phyloP scores from a whole-genome alignment of 2,797 vertebrate species.

The Poeciliopsis paucimaculata region DNA sequence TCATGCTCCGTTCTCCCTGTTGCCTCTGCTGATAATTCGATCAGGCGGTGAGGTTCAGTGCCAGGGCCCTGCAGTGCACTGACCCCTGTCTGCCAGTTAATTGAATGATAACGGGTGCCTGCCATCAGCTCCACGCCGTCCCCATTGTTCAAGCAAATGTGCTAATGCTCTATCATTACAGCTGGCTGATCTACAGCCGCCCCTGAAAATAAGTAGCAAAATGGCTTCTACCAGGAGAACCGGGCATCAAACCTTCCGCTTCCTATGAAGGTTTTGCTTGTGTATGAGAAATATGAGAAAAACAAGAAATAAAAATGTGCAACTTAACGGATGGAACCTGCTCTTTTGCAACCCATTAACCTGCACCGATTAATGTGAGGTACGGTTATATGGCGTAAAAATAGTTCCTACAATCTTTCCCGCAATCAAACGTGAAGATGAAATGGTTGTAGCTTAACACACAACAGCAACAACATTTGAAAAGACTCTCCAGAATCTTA shows the following conservation, averaged over 20 bases:
- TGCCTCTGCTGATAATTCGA: slow-evolving; percentile 38
- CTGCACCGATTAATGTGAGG: too few species aligned
- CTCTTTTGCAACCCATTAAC: too few species aligned
- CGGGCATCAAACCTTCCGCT: neutral
- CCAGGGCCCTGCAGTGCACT: slow-evolving; percentile 25
- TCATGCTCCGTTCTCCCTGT: slow-evolving; percentile 11
- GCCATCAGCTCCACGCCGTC: slow-evolving; percentile 38
- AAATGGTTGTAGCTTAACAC: neutral
- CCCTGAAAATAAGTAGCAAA: slow-evolving; percentile 28
- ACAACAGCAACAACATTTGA: neutral
- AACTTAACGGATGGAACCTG: neutral
- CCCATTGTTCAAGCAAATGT: slow-evolving; percentile 52
- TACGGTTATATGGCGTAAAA: too few species aligned
- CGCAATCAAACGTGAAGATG: neutral
- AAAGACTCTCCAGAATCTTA: slow-evolving; percentile 8
- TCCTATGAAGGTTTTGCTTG: neutral
- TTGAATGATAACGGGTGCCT: slow-evolving; percentile 51
- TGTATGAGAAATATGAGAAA: slow-evolving; percentile 2
- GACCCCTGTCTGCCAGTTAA: slow-evolving; percentile 49
- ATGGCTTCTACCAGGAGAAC: slow-evolving; percentile 7
- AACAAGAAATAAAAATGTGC: neutral
- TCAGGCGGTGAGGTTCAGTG: slow-evolving; percentile 38
- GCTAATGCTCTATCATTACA: slow-evolving; percentile 52
- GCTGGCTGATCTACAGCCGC: slow-evolving; percentile 38
- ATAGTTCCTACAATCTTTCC: neutral